A percentile compares a stretch with the other conserved stretches of the same genome.
These are phyloP conservation scores for Pachliopta kotzebuea DNA, from an alignment of 2,888 invertebrate genomes.

Conservation along the genomic window DNA sequence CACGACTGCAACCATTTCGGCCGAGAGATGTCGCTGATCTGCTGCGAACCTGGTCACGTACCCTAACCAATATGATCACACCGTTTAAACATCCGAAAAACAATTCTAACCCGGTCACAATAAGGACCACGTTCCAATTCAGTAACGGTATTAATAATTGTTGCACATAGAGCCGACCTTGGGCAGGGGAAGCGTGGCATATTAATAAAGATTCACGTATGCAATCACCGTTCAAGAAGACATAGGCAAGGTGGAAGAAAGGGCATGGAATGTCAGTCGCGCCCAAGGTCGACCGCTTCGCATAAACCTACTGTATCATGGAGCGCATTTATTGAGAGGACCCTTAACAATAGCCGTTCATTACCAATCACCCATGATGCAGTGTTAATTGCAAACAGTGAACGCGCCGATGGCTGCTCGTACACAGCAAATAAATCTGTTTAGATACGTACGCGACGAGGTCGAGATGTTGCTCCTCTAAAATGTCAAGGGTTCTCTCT, in stretches of 20 bases:
- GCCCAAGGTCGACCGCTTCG: slow-evolving; percentile 59
- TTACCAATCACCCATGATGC: slow-evolving; percentile 41
- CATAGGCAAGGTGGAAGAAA: slow-evolving; percentile 75
- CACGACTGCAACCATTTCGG: slow-evolving; percentile 48
- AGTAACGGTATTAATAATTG: slow-evolving; percentile 37
- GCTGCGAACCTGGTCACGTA: slow-evolving; percentile 55
- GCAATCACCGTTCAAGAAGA: slow-evolving; percentile 72
- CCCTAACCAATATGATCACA: slow-evolving; percentile 30
- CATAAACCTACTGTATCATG: slow-evolving; percentile 50
- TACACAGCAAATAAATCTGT: slow-evolving; percentile 58
- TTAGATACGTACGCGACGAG: slow-evolving; percentile 49
- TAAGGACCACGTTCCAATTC: slow-evolving; percentile 22
- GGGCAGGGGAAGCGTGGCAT: slow-evolving; percentile 65
- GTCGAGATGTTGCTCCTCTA: slow-evolving; percentile 52
- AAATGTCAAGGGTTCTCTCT: slow-evolving; percentile 70
- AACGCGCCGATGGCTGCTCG: slow-evolving; percentile 50
- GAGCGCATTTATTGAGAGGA: slow-evolving; percentile 39
- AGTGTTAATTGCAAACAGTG: slow-evolving; percentile 52
- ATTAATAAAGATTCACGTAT: slow-evolving; percentile 73
- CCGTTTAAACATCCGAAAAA: slow-evolving; percentile 24
- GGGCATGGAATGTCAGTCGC: slow-evolving; percentile 72
- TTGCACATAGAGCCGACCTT: slow-evolving; percentile 65
- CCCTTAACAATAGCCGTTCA: slow-evolving; percentile 35
- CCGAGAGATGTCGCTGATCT: slow-evolving; percentile 54
- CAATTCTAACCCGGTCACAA: slow-evolving; percentile 22